Base-by-base conservation (phyloP, 64 coral and sea anemone species). In the Platygyra sinensis region DNA sequence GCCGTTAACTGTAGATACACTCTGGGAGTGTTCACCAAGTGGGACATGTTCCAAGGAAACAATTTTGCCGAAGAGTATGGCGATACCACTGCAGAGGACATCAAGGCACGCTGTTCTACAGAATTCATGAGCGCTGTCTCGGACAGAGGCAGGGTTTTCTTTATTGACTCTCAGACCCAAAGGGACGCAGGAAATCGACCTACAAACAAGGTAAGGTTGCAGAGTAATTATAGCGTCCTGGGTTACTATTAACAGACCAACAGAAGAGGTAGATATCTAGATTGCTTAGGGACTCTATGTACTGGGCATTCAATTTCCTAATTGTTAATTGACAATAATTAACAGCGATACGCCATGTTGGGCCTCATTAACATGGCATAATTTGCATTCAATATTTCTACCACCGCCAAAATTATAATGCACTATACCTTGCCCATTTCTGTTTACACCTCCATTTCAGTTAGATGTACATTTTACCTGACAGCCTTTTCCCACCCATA, bases 111-210 rank as follows among this genome's bases (percentile, higher is more conserved):
- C 50, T 79, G 76, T 16, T 8, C 13, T 12, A 20, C 22, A 79
- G 76, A 79, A 79, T 79, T 79, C 51, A 79, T 79, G 76, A 79
- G 8, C 6, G 76, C 76, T 57, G 76, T 79, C 17, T 52, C 76
- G 46, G 76, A 79, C 22, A 79, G 76, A 79, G 76, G 76, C 54
- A 54, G 15, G 29, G 76, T 79, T 25, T 79, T 28, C 50, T 79
- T 79, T 55, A 50, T 79, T 79, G 76, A 79, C 13, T 79, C 76
- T 6, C 76, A 79, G 24, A 22, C 76, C 5, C 76, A 57, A n/a
- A 79, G 10, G 25, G n/a, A 79, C 25, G 76, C 51, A 52, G 25
- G 24, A 11, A 55, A 25, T 16, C 51, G 28, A 15, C 22, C 49
- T 28, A 28, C n/a, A 4, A 10, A 29, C 3, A 20, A 79, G 76